Base-by-base conservation (phyloP, 2,797 vertebrate species). In the Fringilla coelebs region DNA sequence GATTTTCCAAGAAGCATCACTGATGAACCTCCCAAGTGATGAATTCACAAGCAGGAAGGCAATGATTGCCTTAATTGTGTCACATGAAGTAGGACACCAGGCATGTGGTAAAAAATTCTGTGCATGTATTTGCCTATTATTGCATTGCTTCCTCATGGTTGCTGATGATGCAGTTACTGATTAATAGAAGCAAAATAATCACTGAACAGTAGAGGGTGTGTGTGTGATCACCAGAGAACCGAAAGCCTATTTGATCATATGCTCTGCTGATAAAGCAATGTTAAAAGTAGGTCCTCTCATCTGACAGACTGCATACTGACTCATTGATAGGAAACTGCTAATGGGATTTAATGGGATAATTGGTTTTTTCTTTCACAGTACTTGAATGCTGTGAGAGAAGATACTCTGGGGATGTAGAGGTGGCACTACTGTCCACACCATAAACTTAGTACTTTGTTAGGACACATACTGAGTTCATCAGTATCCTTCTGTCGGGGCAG, bases 1-100 rank as follows among this genome's bases (percentile, higher is more conserved):
- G 54, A 95, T 94, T 82, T 98, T 98, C 61, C 96, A 96, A 36
- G 98, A 98, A 90, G 36, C 76, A 26, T 55, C 79, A 12, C 10
- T 98, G 94, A 77, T 98, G 85, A 94, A 96, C 85, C 34, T 86
- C 36, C 96, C 96, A 34, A 89, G 84, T 19, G 90, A 98, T 20
- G 89, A 96, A 85, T 88, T 93, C 46, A 89, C 79, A 41, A 65
- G 28, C 63, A 94, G 78, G 79, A 98, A 96, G 79, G 71, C 55
- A 24, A 4, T 91, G 54, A 96, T 98, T 90, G 78, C 94, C 43
- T 41, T 66, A 60, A 71, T 97, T 81, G 46, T 98, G 78, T 96
- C 98, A 62, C 98, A 98, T 36, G 98, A 98, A 92, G 86, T 98
- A 22, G 98, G 94, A 96, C 98, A 98, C 94, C 98, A 98, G 98